Conservation (phyloP, 2,797 vertebrate genomes). For the Eulemur rubriventer region DNA sequence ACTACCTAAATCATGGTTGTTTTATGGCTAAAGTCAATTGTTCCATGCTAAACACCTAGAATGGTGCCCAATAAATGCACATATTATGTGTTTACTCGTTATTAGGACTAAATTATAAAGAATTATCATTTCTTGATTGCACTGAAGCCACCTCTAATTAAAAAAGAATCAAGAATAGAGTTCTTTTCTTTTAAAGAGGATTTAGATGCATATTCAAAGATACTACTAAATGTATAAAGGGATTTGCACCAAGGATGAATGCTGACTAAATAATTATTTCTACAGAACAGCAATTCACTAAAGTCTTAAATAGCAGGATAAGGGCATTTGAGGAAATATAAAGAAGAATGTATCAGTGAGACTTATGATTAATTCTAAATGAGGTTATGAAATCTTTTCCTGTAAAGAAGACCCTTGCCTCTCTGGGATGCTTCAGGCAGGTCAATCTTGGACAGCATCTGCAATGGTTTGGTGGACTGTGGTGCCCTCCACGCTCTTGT, state of each 20-base stretch:
- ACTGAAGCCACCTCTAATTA: not conserved
- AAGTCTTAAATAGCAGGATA: not conserved
- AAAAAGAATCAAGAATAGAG: not conserved
- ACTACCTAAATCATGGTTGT: not conserved
- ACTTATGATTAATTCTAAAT: not conserved
- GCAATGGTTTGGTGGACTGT: not conserved
- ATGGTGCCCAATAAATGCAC: not conserved
- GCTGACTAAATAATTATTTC: not conserved
- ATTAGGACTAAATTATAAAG: constrained; percentile 7
- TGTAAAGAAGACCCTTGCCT: not conserved
- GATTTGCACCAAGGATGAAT: not conserved
- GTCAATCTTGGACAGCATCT: not conserved
- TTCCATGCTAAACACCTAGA: not conserved
- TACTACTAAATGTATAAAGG: not conserved
- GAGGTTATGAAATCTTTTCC: not conserved
- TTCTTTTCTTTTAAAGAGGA: not conserved
- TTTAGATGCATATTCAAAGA: not conserved
- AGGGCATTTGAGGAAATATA: not conserved
- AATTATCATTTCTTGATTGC: constrained; percentile 16
- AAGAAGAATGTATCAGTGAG: not conserved
- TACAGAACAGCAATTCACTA: not conserved
- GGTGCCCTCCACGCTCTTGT: not conserved
- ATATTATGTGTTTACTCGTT: not conserved
- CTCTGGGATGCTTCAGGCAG: not conserved
- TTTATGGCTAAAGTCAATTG: not conserved